Base-by-base conservation (phyloP, 2,113 vertebrate genomes). In the Chaetodon auriga region DNA sequence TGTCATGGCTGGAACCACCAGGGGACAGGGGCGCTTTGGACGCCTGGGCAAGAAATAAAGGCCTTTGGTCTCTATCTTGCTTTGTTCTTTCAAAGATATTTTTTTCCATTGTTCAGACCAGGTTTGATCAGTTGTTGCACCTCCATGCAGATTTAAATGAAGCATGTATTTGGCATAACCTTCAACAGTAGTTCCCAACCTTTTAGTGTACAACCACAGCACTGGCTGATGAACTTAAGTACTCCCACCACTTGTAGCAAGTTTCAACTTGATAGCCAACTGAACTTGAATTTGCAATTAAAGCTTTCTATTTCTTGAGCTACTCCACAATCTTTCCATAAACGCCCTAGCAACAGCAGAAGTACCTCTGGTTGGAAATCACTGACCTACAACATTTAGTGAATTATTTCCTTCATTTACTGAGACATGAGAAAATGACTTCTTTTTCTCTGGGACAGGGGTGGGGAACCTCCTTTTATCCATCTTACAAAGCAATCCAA, bases 1-100 rank as follows among this genome's bases (percentile, higher is more conserved):
- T 1, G 96, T 97, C 76, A 99, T 95, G 1, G 95, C 95, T 23
- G 97, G 97, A 77, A 97, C 96, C 76, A 97, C 88, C 41, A 97
- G 90, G 55, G 96, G 96, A 87, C 96, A 97, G 10, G 96, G 96
- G 2, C 96, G 95, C 86, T 95, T 94, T 16, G 96, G 96, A 81
- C 92, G 96, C 89, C 97, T 98, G 90, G 60, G 35, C 19, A 49
- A 62, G 10, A 79, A 46, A 46, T 2, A 53, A 46, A 49, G n/a
- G 54, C 19, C 41, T 35, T 30, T 30, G 1, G 30, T 30, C 30
- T 30, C 1, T 1, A n/a, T 43, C 9, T 19, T 5, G 5, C 9
- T 0, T 14, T 53, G 6, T 10, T 45, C 19, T 48, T 70, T 65
- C 11, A 30, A 46, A 18, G 5, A 53, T 38, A 4, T 30, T 2